phyloP scores from a whole-genome alignment of 1,140 invertebrate species.

The Apis florea region DNA sequence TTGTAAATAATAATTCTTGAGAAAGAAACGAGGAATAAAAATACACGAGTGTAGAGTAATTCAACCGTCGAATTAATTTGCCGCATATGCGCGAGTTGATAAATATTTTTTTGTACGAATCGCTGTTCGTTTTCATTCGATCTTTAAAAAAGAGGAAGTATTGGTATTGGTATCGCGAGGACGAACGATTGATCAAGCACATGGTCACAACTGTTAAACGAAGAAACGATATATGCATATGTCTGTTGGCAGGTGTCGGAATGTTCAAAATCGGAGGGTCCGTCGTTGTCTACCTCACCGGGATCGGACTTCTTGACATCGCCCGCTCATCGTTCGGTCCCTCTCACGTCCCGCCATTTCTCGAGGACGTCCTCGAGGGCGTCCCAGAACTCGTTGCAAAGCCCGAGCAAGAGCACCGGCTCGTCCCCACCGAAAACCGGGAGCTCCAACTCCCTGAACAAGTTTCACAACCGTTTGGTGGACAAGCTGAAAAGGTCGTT shows the following conservation, averaged over 20 bases:
- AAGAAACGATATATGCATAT: conserved; percentile 7
- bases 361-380: conserved; percentile 82
- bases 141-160: too few species aligned
- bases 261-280: conserved; percentile 89
- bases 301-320: conserved; percentile 84
- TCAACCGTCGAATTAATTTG: too few species aligned
- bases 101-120: too few species aligned
- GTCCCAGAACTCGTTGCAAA: conserved; percentile 83
- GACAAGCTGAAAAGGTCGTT: conserved; percentile 91
- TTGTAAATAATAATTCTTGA: too few species aligned
- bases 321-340: conserved; percentile 84
- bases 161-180: too few species aligned
- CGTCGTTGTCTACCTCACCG: conserved; percentile 86
- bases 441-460: conserved; percentile 85
- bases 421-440: conserved; percentile 83
- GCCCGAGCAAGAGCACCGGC: conserved; percentile 83
- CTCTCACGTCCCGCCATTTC: conserved; percentile 82
- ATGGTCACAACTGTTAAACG: background rate
- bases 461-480: conserved; percentile 91
- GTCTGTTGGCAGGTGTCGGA: conserved; percentile 82
- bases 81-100: too few species aligned
- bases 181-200: too few species aligned
- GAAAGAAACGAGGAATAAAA: too few species aligned
- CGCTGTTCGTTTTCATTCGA: too few species aligned
- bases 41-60: too few species aligned